Percentiles rank a stretch among this genome's conserved stretches.
Evolutionary conservation across 2,888 invertebrate genomes (phyloP).

Genomic region (Monoplex corrugatus): DNA sequence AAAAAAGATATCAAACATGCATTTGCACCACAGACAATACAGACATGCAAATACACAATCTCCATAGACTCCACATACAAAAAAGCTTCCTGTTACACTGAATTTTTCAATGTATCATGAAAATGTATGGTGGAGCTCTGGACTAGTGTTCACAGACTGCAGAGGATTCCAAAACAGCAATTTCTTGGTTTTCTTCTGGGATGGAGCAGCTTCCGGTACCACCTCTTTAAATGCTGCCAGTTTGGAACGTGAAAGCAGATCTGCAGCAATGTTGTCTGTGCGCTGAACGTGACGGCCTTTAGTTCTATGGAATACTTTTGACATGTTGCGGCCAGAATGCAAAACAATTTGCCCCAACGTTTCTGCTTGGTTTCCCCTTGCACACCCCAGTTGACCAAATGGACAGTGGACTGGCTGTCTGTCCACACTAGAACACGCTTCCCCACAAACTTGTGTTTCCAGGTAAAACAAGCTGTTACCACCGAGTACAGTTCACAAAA

Average conservation of each 20-base stretch:
- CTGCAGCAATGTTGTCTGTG: conserved; percentile 64
- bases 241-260: conserved; percentile 61
- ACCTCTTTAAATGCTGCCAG: conserved; percentile 61
- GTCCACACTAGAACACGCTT: conserved; percentile 62
- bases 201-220: conserved; percentile 60
- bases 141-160: background rate
- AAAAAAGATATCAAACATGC: no score
- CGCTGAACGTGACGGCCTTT: conserved; percentile 60
- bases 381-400: conserved; percentile 60
- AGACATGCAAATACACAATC: no score
- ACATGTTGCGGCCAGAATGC: conserved; percentile 59
- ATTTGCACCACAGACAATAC: no score
- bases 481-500: conserved; percentile 66
- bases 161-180: conserved; percentile 63
- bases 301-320: conserved; percentile 59
- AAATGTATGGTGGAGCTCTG: background rate
- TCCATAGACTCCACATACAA: no score
- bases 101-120: background rate
- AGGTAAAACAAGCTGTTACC: conserved; percentile 65
- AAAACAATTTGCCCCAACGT: conserved; percentile 49
- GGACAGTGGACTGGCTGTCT: conserved; percentile 58
- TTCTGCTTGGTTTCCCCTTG: background rate
- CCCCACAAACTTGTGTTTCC: conserved; percentile 69
- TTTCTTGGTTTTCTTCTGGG: conserved; percentile 67
- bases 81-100: no score